Conservation (phyloP, 2,797 vertebrate genomes). For the Xenopus petersii region DNA sequence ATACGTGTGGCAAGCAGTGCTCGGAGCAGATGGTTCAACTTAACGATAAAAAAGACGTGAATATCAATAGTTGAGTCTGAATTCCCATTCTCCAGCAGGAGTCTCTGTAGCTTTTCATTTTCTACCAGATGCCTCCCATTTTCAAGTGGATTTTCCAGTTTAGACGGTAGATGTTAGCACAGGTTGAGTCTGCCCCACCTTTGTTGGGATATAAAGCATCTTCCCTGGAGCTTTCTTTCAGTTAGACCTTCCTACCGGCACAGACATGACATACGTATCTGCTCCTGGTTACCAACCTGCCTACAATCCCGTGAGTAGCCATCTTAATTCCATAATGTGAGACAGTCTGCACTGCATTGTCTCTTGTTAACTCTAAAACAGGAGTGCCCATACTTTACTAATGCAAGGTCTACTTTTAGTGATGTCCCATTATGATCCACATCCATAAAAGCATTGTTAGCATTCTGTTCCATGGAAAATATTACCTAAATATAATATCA, state of each 20-base stretch:
- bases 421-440: too few species aligned
- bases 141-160: slow-evolving; percentile 38
- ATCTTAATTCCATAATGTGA: not conserved
- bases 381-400: too few species aligned
- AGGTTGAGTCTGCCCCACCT: slow-evolving; percentile 7
- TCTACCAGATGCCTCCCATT: not conserved
- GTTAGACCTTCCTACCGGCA: not conserved
- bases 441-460: too few species aligned
- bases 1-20: not conserved
- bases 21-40: not conserved
- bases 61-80: too few species aligned
- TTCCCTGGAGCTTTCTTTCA: not conserved
- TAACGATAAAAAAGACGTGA: not conserved
- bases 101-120: not conserved
- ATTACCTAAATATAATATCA: too few species aligned
- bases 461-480: too few species aligned
- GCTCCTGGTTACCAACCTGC: slow-evolving; percentile 78
- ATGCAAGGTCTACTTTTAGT: too few species aligned
- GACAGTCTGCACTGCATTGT: not conserved
- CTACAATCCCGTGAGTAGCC: slow-evolving; percentile 74
- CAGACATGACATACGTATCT: slow-evolving; percentile 69
- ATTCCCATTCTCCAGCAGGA: too few species aligned
- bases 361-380: not conserved
- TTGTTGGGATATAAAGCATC: slow-evolving; percentile 27
- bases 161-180: not conserved